These are phyloP conservation scores for Cheilosia variabilis DNA, from an alignment of 2,888 invertebrate genomes.

Conservation along the genomic window DNA sequence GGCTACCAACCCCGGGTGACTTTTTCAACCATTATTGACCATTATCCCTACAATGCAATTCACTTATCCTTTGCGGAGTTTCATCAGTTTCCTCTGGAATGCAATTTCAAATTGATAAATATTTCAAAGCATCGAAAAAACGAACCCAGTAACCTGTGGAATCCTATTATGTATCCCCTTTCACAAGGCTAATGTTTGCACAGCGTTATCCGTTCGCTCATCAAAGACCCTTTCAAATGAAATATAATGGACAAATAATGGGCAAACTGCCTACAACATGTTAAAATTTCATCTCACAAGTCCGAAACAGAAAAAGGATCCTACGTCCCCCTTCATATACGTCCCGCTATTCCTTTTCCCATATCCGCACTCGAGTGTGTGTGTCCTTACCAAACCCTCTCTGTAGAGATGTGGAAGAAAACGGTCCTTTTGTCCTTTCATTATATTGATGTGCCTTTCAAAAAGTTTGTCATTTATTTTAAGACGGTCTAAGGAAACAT, in stretches of 20 bases:
- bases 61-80: constrained; percentile 54
- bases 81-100: constrained; percentile 45
- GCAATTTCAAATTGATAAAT: constrained; percentile 75
- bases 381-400: constrained; percentile 8
- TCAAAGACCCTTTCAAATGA: constrained; percentile 71
- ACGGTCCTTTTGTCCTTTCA: constrained; percentile 69
- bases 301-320: constrained; percentile 43
- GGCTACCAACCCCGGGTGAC: constrained; percentile 32
- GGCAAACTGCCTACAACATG: constrained; percentile 74
- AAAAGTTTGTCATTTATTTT: constrained; percentile 73
- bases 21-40: constrained; percentile 65
- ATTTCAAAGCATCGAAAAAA: constrained; percentile 46
- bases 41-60: constrained; percentile 68
- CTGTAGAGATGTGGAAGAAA: constrained; percentile 15
- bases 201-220: constrained; percentile 64
- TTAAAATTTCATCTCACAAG: constrained; percentile 64
- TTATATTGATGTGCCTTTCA: constrained; percentile 74
- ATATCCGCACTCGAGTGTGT: constrained; percentile 15
- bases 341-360: background rate
- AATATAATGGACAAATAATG: constrained; percentile 75
- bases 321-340: constrained; percentile 8
- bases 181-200: constrained; percentile 71
- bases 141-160: constrained; percentile 54
- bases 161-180: constrained; percentile 61
- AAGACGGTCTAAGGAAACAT: constrained; percentile 65